Evolutionary conservation across 2,797 vertebrate genomes (phyloP).

Genomic region (Anas flavirostris): DNA sequence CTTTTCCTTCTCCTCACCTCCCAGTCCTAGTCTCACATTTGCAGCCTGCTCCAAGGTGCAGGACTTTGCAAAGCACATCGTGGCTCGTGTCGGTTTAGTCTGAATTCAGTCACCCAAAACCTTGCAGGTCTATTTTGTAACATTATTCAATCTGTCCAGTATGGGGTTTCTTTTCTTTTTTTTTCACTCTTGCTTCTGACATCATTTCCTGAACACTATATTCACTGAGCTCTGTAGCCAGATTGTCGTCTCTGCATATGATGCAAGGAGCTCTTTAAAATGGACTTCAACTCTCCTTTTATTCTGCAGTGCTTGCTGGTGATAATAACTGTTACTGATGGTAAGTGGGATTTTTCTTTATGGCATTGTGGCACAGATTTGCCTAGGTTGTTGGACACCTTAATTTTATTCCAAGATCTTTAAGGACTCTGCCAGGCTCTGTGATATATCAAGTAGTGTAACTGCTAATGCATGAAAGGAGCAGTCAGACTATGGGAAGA

Average conservation of each 20-base stretch:
- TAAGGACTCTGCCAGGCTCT: background rate
- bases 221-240: conserved; percentile 60
- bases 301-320: conserved; percentile 53
- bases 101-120: conserved; percentile 64
- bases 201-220: conserved; percentile 69
- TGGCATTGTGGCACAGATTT: conserved; percentile 17
- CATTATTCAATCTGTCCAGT: conserved; percentile 61
- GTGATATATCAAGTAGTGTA: background rate
- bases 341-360: conserved; percentile 68
- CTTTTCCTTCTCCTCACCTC: background rate
- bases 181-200: conserved; percentile 62
- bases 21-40: background rate
- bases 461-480: conserved; percentile 44
- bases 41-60: background rate
- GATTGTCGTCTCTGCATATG: conserved; percentile 50
- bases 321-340: conserved; percentile 58
- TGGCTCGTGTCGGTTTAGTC: conserved; percentile 17
- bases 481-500: conserved; percentile 23
- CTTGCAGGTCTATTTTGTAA: conserved; percentile 66
- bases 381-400: background rate
- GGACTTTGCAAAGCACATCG: conserved; percentile 22
- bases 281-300: conserved; percentile 66
- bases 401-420: conserved; percentile 25
- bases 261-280: conserved; percentile 69
- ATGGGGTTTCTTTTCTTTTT: conserved; percentile 41